These are phyloP conservation scores for Desmophyllum pertusum DNA, from an alignment of 92 coral and sea anemone species.

Conservation along the genomic window DNA sequence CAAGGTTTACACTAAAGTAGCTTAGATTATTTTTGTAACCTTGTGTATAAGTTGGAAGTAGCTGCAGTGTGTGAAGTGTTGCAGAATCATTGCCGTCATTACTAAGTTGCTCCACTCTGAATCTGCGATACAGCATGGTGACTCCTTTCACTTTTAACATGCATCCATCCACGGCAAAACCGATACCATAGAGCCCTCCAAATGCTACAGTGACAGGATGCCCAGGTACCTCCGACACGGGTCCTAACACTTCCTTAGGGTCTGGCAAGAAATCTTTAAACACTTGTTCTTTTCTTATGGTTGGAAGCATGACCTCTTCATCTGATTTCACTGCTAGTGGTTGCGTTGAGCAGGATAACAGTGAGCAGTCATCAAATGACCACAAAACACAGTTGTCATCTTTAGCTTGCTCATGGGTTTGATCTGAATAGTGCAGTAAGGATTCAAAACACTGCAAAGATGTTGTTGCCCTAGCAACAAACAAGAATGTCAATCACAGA, in stretches of 20 bases:
- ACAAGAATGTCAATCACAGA: background rate
- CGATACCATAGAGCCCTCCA: slow-evolving; percentile 79
- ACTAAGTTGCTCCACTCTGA: slow-evolving; percentile 73
- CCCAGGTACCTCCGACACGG: slow-evolving; percentile 80
- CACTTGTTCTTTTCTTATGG: slow-evolving; percentile 71
- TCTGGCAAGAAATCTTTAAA: slow-evolving; percentile 77
- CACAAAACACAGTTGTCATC: slow-evolving; percentile 77
- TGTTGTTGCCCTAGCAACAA: slow-evolving; percentile 12
- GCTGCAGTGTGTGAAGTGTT: slow-evolving; percentile 85
- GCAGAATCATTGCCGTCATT: slow-evolving; percentile 61
- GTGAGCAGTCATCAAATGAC: slow-evolving; percentile 79
- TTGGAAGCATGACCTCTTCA: slow-evolving; percentile 64
- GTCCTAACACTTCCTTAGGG: slow-evolving; percentile 88
- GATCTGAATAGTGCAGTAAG: background rate
- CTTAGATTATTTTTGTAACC: slow-evolving; percentile 49
- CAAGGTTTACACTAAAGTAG: no score
- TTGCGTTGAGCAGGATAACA: background rate
- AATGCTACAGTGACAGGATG: slow-evolving; percentile 86
- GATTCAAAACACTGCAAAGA: background rate
- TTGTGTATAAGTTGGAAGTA: slow-evolving; percentile 86
- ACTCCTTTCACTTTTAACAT: slow-evolving; percentile 61
- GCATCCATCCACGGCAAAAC: slow-evolving; percentile 71
- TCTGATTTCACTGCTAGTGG: slow-evolving; percentile 30
- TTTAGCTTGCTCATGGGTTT: slow-evolving; percentile 50
- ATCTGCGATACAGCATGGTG: slow-evolving; percentile 91